phyloP scores from a whole-genome alignment of 2,888 invertebrate species.

The Hirtodrosophila trivittata region DNA sequence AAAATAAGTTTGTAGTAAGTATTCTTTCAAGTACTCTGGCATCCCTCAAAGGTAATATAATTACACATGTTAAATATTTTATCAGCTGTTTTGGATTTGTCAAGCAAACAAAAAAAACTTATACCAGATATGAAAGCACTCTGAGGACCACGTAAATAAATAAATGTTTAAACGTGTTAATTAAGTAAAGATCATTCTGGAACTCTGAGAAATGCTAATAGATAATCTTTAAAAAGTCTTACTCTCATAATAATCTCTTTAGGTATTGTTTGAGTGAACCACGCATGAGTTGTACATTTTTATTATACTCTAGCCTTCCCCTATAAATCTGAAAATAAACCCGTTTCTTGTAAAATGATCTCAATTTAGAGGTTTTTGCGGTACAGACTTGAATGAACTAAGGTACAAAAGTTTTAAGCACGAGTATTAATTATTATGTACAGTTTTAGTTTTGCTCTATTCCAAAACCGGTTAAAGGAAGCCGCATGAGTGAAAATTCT shows the following conservation, averaged over 20 bases:
- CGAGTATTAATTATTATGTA: constrained; percentile 38
- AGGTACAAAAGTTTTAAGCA: constrained; percentile 16
- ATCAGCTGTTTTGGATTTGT: constrained; percentile 44
- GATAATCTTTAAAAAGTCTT: constrained; percentile 1
- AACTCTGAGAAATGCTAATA: neutral
- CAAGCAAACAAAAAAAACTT: constrained; percentile 9
- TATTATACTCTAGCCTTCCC: no score
- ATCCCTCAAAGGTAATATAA: no score
- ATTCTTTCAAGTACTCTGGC: no score
- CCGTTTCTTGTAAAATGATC: constrained; percentile 45
- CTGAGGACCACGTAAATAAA: constrained; percentile 28
- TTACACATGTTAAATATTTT: constrained; percentile 46
- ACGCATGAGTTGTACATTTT: no score
- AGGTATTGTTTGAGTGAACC: neutral
- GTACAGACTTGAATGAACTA: constrained; percentile 16
- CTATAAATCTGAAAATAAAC: constrained; percentile 1
- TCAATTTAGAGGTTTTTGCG: constrained; percentile 42
- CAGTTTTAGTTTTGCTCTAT: constrained; percentile 29
- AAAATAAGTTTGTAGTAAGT: no score
- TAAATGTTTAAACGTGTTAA: constrained; percentile 30
- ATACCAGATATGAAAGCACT: constrained; percentile 13
- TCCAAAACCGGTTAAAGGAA: constrained; percentile 49
- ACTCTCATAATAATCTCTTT: neutral
- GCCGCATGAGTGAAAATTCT: constrained; percentile 48
- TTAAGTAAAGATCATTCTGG: constrained; percentile 19